Evolutionary conservation across 2,113 vertebrate species (phyloP).

Genomic region (Uria lomvia): DNA sequence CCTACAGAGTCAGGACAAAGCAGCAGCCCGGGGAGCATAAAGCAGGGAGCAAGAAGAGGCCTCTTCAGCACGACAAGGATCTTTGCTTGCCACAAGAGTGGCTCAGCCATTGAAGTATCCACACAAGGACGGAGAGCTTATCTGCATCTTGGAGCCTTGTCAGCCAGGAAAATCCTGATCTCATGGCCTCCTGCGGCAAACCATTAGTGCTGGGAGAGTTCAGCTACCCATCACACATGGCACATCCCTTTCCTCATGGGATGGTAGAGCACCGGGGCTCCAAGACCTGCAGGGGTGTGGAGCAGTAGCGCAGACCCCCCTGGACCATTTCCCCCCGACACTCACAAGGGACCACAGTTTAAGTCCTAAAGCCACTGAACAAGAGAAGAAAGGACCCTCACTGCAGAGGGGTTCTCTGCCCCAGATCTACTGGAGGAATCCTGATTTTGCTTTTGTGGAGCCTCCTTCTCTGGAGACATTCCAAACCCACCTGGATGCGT

Average conservation of each 20-base stretch:
- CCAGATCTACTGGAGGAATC: neutral
- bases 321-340: neutral
- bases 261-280: neutral
- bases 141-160: neutral
- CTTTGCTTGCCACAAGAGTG: rapidly evolving
- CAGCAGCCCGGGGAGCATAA: neutral
- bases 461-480: neutral
- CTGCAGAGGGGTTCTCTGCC: neutral
- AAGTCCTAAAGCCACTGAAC: neutral
- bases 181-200: neutral
- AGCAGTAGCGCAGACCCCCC: neutral
- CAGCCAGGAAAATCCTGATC: neutral
- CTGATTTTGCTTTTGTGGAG: neutral
- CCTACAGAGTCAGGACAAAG: neutral
- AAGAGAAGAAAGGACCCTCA: neutral
- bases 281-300: neutral
- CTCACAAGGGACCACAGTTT: neutral
- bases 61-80: neutral
- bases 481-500: neutral
- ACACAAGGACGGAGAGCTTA: neutral
- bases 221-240: neutral
- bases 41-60: neutral
- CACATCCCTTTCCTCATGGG: neutral
- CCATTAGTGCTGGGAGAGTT: neutral
- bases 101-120: neutral